Conservation (phyloP, 92 coral and sea anemone species). For the Parazoanthus darwini region DNA sequence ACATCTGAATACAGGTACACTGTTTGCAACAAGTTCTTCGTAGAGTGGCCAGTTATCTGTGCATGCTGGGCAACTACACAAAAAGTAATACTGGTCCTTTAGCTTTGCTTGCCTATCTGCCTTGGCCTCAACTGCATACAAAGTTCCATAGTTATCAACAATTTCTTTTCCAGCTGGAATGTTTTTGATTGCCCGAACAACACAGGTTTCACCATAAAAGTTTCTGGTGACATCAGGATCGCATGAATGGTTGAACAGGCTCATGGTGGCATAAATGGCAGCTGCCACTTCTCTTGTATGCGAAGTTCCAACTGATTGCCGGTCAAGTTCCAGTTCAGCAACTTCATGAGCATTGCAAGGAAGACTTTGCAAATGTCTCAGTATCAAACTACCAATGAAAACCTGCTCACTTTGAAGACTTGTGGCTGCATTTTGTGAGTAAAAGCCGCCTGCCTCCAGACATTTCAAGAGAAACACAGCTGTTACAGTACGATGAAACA, state of each 20-base stretch:
- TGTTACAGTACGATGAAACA: constrained; percentile 82
- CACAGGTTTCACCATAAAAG: constrained; percentile 91
- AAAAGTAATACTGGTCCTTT: constrained; percentile 80
- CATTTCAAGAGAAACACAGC: constrained; percentile 78
- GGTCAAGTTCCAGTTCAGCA: constrained; percentile 80
- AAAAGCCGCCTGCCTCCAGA: constrained; percentile 69
- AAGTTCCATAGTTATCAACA: constrained; percentile 91
- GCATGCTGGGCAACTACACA: constrained; percentile 80
- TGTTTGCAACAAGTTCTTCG: constrained; percentile 53
- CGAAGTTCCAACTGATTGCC: constrained; percentile 81
- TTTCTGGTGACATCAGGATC: constrained; percentile 94
- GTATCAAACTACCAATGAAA: constrained; percentile 75
- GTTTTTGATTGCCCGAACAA: constrained; percentile 79
- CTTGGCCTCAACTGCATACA: constrained; percentile 78
- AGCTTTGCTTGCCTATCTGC: constrained; percentile 66
- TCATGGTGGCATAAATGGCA: constrained; percentile 88
- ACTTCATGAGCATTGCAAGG: constrained; percentile 99
- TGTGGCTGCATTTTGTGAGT: constrained; percentile 8
- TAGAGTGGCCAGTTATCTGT: constrained; percentile 77
- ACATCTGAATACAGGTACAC: constrained; percentile 64
- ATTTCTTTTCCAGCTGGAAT: constrained; percentile 83
- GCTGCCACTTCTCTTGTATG: constrained; percentile 92
- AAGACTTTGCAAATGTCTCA: constrained; percentile 86
- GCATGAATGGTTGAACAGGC: constrained; percentile 94
- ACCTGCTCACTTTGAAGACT: constrained; percentile 44